These are phyloP conservation scores for Heliconius nattereri DNA, from an alignment of 1,140 invertebrate genomes.

Conservation along the genomic window DNA sequence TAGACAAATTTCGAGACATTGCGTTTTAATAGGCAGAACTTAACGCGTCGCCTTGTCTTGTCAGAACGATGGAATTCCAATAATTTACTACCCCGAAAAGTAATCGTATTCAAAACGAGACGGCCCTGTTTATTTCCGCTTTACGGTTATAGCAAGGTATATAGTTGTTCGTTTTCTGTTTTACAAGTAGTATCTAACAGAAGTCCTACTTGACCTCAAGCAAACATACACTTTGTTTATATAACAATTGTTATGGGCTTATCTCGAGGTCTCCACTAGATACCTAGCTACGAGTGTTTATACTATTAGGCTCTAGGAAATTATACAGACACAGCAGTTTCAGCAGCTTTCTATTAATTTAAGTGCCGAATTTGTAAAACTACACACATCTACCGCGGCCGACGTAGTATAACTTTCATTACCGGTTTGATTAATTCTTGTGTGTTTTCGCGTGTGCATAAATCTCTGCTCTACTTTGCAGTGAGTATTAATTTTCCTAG, in stretches of 20 bases:
- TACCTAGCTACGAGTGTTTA: not conserved
- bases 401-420: conserved; percentile 35
- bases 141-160: too few relatives aligned
- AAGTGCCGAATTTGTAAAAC: conserved; percentile 17
- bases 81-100: too few relatives aligned
- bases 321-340: not conserved
- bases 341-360: conserved; percentile 8
- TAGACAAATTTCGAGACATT: too few relatives aligned
- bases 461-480: not conserved
- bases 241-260: not conserved
- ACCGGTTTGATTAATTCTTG: conserved; percentile 39
- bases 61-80: too few relatives aligned
- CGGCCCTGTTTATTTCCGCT: too few relatives aligned
- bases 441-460: conserved; percentile 21
- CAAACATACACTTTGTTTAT: not conserved
- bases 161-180: too few relatives aligned
- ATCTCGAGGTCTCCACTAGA: not conserved
- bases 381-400: conserved; percentile 17
- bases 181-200: too few relatives aligned
- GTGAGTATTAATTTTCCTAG: not conserved
- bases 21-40: too few relatives aligned
- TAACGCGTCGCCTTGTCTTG: too few relatives aligned
- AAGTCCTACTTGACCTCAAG: too few relatives aligned
- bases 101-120: too few relatives aligned
- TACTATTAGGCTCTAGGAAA: not conserved